phyloP scores from a whole-genome alignment of 2,888 invertebrate species.

The Philopedon plagiatum region DNA sequence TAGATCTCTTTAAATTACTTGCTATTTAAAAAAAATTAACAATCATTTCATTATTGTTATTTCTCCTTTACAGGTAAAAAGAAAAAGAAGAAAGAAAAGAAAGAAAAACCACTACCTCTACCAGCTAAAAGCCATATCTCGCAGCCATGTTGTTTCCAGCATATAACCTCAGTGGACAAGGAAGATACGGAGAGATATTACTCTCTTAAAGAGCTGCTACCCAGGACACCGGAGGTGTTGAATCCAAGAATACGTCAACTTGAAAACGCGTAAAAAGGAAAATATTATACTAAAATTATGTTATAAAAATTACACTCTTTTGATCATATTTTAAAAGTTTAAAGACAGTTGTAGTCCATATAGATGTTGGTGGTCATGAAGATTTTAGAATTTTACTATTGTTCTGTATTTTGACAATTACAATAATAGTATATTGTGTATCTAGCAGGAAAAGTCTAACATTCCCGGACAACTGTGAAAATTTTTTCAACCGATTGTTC shows the following conservation, averaged over 20 bases:
- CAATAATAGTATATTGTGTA: too few species aligned
- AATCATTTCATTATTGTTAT: neutral
- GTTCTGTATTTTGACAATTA: too few species aligned
- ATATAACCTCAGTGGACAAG: constrained; percentile 83
- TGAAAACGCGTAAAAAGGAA: neutral
- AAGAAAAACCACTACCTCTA: constrained; percentile 73
- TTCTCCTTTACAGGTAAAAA: constrained; percentile 62
- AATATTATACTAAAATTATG: neutral
- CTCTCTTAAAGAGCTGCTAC: constrained; percentile 78
- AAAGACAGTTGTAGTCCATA: neutral
- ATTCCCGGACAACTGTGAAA: too few species aligned
- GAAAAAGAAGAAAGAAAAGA: constrained; percentile 72
- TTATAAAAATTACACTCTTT: neutral
- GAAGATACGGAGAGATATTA: constrained; percentile 77
- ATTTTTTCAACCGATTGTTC: too few species aligned
- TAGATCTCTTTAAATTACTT: too few species aligned
- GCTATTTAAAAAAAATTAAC: too few species aligned
- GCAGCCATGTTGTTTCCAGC: constrained; percentile 87
- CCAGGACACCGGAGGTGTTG: constrained; percentile 52
- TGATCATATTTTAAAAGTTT: neutral
- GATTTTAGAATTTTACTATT: neutral
- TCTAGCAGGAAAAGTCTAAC: too few species aligned
- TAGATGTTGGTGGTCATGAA: neutral
- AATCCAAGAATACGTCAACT: constrained; percentile 37
- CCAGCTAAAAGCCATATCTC: constrained; percentile 88